Evolutionary conservation across 2,888 invertebrate genomes (phyloP).

Genomic region (Heteropelma amictum): DNA sequence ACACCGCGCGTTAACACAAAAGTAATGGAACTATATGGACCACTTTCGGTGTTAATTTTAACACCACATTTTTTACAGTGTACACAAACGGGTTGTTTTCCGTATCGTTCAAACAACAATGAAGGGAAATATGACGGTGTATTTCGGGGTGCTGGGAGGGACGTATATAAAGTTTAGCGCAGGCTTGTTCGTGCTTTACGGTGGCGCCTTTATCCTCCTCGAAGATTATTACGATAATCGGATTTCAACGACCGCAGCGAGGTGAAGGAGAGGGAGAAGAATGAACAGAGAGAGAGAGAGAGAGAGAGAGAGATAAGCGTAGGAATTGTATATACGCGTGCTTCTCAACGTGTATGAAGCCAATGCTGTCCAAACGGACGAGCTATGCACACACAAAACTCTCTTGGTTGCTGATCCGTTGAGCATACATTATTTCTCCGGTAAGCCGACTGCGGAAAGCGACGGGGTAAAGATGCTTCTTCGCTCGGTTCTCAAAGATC

Average conservation of each 20-base stretch:
- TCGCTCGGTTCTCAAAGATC: slow-evolving; percentile 10
- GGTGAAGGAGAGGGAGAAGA: neutral
- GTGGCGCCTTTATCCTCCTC: slow-evolving; percentile 42
- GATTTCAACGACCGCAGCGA: slow-evolving; percentile 48
- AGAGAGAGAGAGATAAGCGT: slow-evolving; percentile 17
- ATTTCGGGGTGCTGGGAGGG: too few relatives aligned
- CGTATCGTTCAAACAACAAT: slow-evolving; percentile 31
- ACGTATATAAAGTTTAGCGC: too few relatives aligned
- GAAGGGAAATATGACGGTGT: slow-evolving; percentile 25
- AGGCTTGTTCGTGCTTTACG: slow-evolving; percentile 11
- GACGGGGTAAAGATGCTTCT: slow-evolving; percentile 31
- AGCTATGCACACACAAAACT: too few relatives aligned
- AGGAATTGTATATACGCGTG: slow-evolving; percentile 37
- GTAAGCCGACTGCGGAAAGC: slow-evolving; percentile 47
- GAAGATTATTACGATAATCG: slow-evolving; percentile 58
- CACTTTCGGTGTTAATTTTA: too few relatives aligned
- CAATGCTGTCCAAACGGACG: slow-evolving; percentile 21
- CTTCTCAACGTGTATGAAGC: slow-evolving; percentile 27
- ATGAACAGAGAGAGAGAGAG: neutral
- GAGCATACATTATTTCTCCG: slow-evolving; percentile 52
- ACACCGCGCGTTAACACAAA: too few relatives aligned
- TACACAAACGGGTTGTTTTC: slow-evolving; percentile 18
- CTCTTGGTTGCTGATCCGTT: slow-evolving; percentile 41
- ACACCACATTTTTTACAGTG: slow-evolving; percentile 9
- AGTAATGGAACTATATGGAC: too few relatives aligned